These are phyloP conservation scores for Syrphus vitripennis DNA, from an alignment of 2,888 invertebrate species.

Conservation along the genomic window DNA sequence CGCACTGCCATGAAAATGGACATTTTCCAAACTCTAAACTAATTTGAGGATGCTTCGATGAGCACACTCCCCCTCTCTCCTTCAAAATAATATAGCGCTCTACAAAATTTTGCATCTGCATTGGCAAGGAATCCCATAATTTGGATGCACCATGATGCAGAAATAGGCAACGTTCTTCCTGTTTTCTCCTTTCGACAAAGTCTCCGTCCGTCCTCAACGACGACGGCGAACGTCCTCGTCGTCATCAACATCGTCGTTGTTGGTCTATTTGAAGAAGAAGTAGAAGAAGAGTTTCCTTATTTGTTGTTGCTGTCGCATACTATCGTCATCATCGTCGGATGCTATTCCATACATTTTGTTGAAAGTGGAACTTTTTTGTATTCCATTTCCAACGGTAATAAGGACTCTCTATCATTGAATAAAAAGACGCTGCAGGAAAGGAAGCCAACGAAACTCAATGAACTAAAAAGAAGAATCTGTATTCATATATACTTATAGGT, in stretches of 20 bases:
- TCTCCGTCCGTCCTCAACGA: background rate
- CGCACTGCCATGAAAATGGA: slow-evolving; percentile 45
- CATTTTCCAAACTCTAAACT: slow-evolving; percentile 61
- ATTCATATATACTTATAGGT: too few species aligned
- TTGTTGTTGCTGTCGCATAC: slow-evolving; percentile 6
- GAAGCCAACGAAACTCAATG: slow-evolving; percentile 57
- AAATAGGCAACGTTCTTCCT: slow-evolving; percentile 56
- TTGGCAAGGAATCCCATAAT: slow-evolving; percentile 56
- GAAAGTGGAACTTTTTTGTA: slow-evolving; percentile 28
- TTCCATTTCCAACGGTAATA: slow-evolving; percentile 52
- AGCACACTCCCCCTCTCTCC: slow-evolving; percentile 52
- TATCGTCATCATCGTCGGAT: background rate
- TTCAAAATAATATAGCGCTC: slow-evolving; percentile 36
- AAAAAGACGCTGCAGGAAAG: slow-evolving; percentile 45
- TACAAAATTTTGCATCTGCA: slow-evolving; percentile 56
- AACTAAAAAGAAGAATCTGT: slow-evolving; percentile 39
- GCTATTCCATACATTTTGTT: slow-evolving; percentile 22
- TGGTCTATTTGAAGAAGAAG: background rate
- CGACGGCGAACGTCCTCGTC: background rate
- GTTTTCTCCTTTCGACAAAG: slow-evolving; percentile 26
- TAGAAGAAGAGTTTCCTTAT: background rate
- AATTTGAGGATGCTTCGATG: slow-evolving; percentile 68
- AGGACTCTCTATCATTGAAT: slow-evolving; percentile 57
- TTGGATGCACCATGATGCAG: slow-evolving; percentile 66
- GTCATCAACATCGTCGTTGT: background rate